Conservation (phyloP, 2,888 invertebrate genomes). For the Drosophila cognata region DNA sequence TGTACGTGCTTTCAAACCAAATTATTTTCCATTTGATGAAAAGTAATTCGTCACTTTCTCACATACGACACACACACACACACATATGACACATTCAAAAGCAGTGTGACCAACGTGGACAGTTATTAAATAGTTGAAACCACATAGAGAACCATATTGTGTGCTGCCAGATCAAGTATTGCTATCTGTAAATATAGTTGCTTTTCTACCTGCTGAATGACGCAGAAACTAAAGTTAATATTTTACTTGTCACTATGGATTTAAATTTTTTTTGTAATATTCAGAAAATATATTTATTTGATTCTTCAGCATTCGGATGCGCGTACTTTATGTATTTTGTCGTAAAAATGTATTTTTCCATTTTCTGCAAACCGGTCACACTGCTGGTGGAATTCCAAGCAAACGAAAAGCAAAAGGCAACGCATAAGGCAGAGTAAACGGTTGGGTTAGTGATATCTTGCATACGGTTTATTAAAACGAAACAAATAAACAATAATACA, state of each 20-base stretch:
- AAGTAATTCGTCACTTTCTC: slow-evolving; percentile 85
- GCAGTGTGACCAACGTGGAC: slow-evolving; percentile 32
- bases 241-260: neutral
- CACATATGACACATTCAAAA: slow-evolving; percentile 45
- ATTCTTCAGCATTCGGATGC: neutral
- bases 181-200: neutral
- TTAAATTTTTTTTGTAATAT: neutral
- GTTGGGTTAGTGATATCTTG: slow-evolving; percentile 41
- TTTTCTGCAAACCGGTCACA: slow-evolving; percentile 19
- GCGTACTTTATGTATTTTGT: slow-evolving; percentile 9
- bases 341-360: slow-evolving; percentile 5
- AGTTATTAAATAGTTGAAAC: slow-evolving; percentile 1
- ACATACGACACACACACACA: slow-evolving; percentile 67
- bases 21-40: slow-evolving; percentile 83
- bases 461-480: slow-evolving; percentile 33
- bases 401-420: slow-evolving; percentile 40
- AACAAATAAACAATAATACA: slow-evolving; percentile 39
- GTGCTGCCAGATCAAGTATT: neutral
- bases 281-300: neutral
- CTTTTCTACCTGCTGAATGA: neutral
- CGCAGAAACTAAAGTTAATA: neutral
- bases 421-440: slow-evolving; percentile 43
- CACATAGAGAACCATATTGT: neutral
- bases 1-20: slow-evolving; percentile 75
- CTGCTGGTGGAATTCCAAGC: slow-evolving; percentile 17